Base-by-base conservation (phyloP, 1,140 invertebrate species). In the Scaptomyza pallida region DNA sequence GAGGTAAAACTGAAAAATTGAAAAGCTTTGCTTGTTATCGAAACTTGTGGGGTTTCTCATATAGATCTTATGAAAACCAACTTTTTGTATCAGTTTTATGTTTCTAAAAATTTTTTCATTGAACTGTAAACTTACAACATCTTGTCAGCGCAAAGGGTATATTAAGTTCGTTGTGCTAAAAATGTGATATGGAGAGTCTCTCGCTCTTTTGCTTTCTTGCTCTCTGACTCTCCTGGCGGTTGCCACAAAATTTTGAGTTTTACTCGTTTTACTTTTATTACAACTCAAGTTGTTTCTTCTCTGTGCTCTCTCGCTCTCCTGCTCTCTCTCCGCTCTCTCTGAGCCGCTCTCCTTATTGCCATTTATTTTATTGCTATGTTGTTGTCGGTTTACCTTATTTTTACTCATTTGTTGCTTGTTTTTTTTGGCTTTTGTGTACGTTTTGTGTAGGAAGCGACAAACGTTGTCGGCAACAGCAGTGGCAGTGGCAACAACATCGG, bases 391-490 rank as follows among this genome's bases (percentile, higher is more conserved):
- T 63, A 61, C 65, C 56, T 71, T 74, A 59, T 75, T 52, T 50
- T 68, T 70, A 37, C 41, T 26, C n/a, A n/a, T 59, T 62, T 55
- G 55, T 61, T 19, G 26, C n/a, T 60, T 70, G 45, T 13, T 68
- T 57, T 78, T 26, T 4, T 6, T 26, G 21, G 65, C 5, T 26
- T 26, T 26, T 26, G 4, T 26, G 26, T 73, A 30, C 30, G 41
- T 63, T 60, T 52, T 86, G 85, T 85, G 77, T 91, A 91, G 89
- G 89, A 91, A 89, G 82, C 82, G 57, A 69, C 73, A 44, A 75
- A 69, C 63, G 59, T 62, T 45, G 76, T 68, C 40, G 61, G 64
- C 37, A 64, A 60, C 68, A 35, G 33, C 21, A 23, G 21, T 23
- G 21, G 21, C 21, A 23, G 21, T 33, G 59, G 64, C 72, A 45